These are phyloP conservation scores for Chondrosia reniformis DNA, from an alignment of 37 sponge, comb jelly and placozoan genomes.

Conservation along the genomic window DNA sequence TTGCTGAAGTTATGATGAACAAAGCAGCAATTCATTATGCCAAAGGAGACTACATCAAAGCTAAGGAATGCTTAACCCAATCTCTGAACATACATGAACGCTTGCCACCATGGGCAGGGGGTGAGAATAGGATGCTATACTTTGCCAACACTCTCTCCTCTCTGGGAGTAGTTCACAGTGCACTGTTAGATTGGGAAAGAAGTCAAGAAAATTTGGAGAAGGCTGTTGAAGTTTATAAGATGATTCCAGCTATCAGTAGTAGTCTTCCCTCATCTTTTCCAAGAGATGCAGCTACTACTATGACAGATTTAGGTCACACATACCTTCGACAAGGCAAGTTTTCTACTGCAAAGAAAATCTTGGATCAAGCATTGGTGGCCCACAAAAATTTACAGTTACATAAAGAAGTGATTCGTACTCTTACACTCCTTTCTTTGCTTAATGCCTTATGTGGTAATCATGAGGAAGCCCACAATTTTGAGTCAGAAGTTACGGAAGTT, in stretches of 20 bases:
- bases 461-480: no score
- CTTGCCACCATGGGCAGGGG: background rate
- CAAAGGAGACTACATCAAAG: slow-evolving; percentile 11
- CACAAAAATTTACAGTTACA: slow-evolving; percentile 37
- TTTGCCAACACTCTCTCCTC: slow-evolving; percentile 40
- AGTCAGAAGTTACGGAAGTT: no score
- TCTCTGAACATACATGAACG: slow-evolving; percentile 28
- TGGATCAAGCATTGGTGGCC: slow-evolving; percentile 42
- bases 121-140: background rate
- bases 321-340: slow-evolving; percentile 54
- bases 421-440: no score
- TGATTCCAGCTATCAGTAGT: slow-evolving; percentile 40
- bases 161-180: slow-evolving; percentile 43
- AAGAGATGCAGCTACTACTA: slow-evolving; percentile 38
- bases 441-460: no score
- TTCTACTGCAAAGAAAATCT: slow-evolving; percentile 53
- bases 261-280: slow-evolving; percentile 31
- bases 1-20: slow-evolving; percentile 44
- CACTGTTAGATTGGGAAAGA: slow-evolving; percentile 35
- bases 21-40: slow-evolving; percentile 44
- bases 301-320: slow-evolving; percentile 69
- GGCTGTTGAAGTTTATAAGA: slow-evolving; percentile 51
- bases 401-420: slow-evolving; percentile 48
- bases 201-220: slow-evolving; percentile 46
- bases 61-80: slow-evolving; percentile 34